Conservation (phyloP, 2,888 invertebrate genomes). For the Himalopsyche tibetana region DNA sequence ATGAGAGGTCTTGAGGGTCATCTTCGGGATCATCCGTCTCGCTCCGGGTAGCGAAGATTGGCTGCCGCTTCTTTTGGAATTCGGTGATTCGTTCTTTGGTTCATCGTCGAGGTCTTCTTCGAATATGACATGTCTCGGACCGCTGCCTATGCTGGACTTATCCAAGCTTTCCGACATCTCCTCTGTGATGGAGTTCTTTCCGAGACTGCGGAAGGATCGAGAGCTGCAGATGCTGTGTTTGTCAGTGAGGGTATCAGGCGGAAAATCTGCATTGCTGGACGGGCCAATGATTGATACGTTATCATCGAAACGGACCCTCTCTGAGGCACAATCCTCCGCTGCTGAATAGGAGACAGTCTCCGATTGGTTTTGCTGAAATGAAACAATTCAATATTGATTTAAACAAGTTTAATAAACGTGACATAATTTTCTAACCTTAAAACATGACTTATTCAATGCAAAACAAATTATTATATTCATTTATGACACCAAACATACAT, state of each 20-base stretch:
- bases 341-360: slow-evolving; percentile 72
- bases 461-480: no score
- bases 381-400: slow-evolving; percentile 51
- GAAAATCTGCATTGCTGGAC: slow-evolving; percentile 71
- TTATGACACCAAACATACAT: neutral
- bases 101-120: slow-evolving; percentile 64
- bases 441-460: neutral
- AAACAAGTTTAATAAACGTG: neutral
- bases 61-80: slow-evolving; percentile 63
- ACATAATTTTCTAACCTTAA: neutral
- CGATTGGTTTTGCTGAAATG: slow-evolving; percentile 69
- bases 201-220: slow-evolving; percentile 70
- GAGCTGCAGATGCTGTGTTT: slow-evolving; percentile 73
- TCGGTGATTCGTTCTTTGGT: slow-evolving; percentile 62
- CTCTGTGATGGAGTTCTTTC: slow-evolving; percentile 64
- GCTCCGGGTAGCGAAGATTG: slow-evolving; percentile 63
- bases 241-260: slow-evolving; percentile 69
- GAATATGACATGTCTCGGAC: slow-evolving; percentile 63
- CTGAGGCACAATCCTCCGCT: slow-evolving; percentile 74
- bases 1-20: slow-evolving; percentile 62
- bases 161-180: slow-evolving; percentile 65
- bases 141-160: slow-evolving; percentile 65
- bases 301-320: slow-evolving; percentile 81
- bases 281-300: slow-evolving; percentile 75
- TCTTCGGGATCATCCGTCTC: slow-evolving; percentile 60